Evolutionary conservation across 1,140 invertebrate species (phyloP).

Genomic region (Hycleus phaleratus): DNA sequence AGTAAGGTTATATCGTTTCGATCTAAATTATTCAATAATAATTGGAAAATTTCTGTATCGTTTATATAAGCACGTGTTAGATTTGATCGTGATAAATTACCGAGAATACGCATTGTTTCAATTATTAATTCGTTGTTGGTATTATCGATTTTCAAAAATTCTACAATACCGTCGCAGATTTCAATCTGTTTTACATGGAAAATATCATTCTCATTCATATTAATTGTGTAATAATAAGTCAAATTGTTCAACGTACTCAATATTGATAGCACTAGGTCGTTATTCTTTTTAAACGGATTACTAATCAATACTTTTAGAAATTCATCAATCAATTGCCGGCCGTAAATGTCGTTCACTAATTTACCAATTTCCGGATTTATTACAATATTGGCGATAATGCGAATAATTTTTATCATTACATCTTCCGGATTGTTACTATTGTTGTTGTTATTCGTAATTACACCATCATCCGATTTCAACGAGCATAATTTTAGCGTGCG

Average conservation of each 20-base stretch:
- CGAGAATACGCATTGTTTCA: conserved; percentile 57
- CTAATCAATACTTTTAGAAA: conserved; percentile 44
- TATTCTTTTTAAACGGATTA: conserved; percentile 50
- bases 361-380: conserved; percentile 61
- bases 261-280: conserved; percentile 56
- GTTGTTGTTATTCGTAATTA: conserved; percentile 50
- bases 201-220: conserved; percentile 34
- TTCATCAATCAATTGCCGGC: conserved; percentile 43
- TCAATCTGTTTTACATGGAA: conserved; percentile 39
- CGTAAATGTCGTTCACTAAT: conserved; percentile 42
- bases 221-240: conserved; percentile 50
- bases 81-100: conserved; percentile 57
- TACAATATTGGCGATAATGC: conserved; percentile 66
- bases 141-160: conserved; percentile 38
- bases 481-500: conserved; percentile 40
- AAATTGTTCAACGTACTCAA: conserved; percentile 61
- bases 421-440: neutral
- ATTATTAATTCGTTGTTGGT: conserved; percentile 47
- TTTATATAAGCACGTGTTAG: conserved; percentile 49
- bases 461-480: conserved; percentile 50
- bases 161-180: conserved; percentile 36
- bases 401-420: conserved; percentile 43
- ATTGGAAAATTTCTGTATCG: conserved; percentile 41
- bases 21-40: conserved; percentile 28
- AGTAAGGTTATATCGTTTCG: conserved; percentile 49